phyloP scores from a whole-genome alignment of 2,797 vertebrate genomes.

The Crenuchus spilurus region DNA sequence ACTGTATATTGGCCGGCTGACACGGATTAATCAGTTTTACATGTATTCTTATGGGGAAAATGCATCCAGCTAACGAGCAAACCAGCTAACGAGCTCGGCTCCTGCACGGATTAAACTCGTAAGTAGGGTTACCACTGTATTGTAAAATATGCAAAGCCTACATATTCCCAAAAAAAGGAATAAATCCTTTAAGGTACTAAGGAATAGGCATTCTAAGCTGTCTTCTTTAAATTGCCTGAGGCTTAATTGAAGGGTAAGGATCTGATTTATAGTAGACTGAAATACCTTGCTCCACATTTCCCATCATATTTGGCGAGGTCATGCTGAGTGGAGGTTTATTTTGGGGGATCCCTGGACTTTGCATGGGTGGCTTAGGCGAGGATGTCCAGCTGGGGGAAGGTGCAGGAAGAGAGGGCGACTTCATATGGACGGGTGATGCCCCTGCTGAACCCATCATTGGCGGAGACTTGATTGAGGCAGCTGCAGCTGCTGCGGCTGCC shows the following conservation, averaged over 20 bases:
- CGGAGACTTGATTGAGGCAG: conserved; percentile 95
- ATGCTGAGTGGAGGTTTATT: conserved; percentile 91
- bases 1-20: too few relatives aligned
- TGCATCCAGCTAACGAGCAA: too few relatives aligned
- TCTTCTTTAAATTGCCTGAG: not conserved
- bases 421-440: conserved; percentile 98
- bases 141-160: not conserved
- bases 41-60: too few relatives aligned
- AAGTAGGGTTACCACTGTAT: too few relatives aligned
- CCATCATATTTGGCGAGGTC: conserved; percentile 97
- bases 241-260: too few relatives aligned
- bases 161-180: too few relatives aligned
- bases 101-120: too few relatives aligned
- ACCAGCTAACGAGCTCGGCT: too few relatives aligned
- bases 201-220: not conserved
- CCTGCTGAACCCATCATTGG: conserved; percentile 98
- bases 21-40: too few relatives aligned
- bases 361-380: conserved; percentile 97
- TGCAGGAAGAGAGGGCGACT: conserved; percentile 96
- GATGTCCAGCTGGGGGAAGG: conserved; percentile 98
- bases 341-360: conserved; percentile 97
- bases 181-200: too few relatives aligned
- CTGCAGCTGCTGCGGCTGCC: conserved; percentile 86
- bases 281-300: conserved; percentile 89
- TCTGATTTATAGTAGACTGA: not conserved